Conservation (phyloP, 1,140 invertebrate genomes). For the Hypsibius dujardini region DNA sequence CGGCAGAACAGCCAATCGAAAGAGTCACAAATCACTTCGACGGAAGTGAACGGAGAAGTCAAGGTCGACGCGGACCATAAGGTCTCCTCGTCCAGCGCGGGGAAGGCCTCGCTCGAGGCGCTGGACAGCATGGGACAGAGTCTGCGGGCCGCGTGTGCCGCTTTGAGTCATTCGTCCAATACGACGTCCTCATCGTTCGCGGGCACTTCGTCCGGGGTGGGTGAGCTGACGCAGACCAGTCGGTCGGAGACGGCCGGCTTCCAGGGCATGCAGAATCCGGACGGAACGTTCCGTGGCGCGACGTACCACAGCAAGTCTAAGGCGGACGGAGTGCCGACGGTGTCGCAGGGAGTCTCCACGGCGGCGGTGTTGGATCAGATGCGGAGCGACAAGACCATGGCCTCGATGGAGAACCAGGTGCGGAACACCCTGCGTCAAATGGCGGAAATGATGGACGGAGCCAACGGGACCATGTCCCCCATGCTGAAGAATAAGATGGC, state of each 20-base stretch:
- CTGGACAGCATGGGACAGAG: slow-evolving; percentile 14
- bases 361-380: not conserved
- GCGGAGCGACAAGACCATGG: not conserved
- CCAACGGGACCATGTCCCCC: not conserved
- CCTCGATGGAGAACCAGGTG: not conserved
- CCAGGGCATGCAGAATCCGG: not conserved
- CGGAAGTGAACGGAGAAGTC: slow-evolving; percentile 1
- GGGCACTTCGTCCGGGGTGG: not conserved
- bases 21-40: not conserved
- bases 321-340: not conserved
- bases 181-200: not conserved
- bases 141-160: not conserved
- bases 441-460: not conserved
- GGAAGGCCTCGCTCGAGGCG: not conserved
- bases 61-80: slow-evolving; percentile 15
- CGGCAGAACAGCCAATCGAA: not conserved
- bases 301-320: not conserved
- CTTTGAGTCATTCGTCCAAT: slow-evolving; percentile 9
- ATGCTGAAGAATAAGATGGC: not conserved
- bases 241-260: slow-evolving; percentile 26
- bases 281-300: not conserved
- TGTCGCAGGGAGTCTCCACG: not conserved
- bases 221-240: slow-evolving; percentile 10
- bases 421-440: slow-evolving; percentile 4
- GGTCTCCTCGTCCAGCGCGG: not conserved